Evolutionary conservation across 2,888 invertebrate species (phyloP).

Genomic region (Orthosia gracilis): DNA sequence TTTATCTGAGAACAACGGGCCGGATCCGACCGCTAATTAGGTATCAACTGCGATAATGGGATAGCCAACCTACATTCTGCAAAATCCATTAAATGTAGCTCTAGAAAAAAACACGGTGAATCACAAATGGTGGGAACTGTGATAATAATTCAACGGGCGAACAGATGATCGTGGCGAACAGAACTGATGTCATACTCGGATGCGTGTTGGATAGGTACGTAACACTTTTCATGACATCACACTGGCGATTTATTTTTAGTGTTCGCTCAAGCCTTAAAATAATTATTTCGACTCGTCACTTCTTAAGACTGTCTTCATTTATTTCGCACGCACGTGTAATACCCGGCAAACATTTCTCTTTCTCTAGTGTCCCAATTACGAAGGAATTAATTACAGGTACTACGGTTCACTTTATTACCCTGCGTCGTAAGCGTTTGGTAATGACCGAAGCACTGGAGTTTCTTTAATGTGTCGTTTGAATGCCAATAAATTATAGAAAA

Average conservation of each 20-base stretch:
- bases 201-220: constrained; percentile 84
- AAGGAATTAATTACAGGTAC: constrained; percentile 31
- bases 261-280: constrained; percentile 86
- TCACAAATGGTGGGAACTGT: constrained; percentile 77
- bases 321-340: constrained; percentile 70
- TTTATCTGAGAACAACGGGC: constrained; percentile 57
- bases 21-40: constrained; percentile 51
- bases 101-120: constrained; percentile 69
- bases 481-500: constrained; percentile 21
- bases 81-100: constrained; percentile 61
- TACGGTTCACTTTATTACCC: constrained; percentile 24
- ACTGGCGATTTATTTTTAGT: constrained; percentile 86
- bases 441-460: constrained; percentile 10
- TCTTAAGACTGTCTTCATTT: constrained; percentile 74
- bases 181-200: constrained; percentile 88
- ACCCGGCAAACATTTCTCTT: constrained; percentile 49
- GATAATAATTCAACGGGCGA: constrained; percentile 80
- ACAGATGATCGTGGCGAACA: constrained; percentile 80
- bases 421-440: constrained; percentile 25
- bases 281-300: constrained; percentile 83
- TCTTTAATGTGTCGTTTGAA: constrained; percentile 24
- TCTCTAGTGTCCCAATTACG: constrained; percentile 44
- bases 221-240: constrained; percentile 89
- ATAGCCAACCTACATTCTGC: constrained; percentile 59
- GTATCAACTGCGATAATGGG: constrained; percentile 51